Evolutionary conservation across 2,888 invertebrate genomes (phyloP).

Genomic region (Drosophila emarginata): DNA sequence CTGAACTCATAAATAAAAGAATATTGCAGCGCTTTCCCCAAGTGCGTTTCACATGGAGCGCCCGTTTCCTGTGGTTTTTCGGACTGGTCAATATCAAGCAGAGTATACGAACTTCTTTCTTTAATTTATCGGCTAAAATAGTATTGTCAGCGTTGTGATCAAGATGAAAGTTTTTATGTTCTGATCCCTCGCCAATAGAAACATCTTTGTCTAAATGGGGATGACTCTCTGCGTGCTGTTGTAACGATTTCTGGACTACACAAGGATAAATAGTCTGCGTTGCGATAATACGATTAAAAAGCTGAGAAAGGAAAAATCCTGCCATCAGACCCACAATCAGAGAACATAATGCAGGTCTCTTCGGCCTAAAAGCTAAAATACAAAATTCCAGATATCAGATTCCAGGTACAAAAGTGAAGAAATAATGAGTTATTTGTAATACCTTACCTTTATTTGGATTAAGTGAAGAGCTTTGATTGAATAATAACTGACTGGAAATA

Average conservation of each 20-base stretch:
- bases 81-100: slow-evolving; percentile 99
- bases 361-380: slow-evolving; percentile 29
- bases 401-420: too few species aligned
- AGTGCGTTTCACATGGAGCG: slow-evolving; percentile 94
- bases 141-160: slow-evolving; percentile 83
- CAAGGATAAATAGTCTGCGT: background rate
- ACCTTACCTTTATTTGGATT: background rate
- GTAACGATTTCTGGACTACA: background rate
- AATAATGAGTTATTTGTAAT: too few species aligned
- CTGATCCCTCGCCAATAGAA: background rate
- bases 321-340: slow-evolving; percentile 57
- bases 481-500: background rate
- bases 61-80: slow-evolving; percentile 92
- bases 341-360: slow-evolving; percentile 43
- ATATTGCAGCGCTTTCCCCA: slow-evolving; percentile 96
- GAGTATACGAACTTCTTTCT: slow-evolving; percentile 90
- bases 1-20: slow-evolving; percentile 92
- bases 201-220: too few species aligned
- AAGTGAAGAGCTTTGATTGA: background rate
- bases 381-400: too few species aligned
- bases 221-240: too few species aligned
- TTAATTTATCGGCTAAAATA: slow-evolving; percentile 84
- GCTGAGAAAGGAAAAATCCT: background rate
- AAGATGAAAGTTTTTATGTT: background rate
- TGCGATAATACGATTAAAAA: background rate